Base-by-base conservation (phyloP, 2,797 vertebrate species). In the Dipus sagitta region DNA sequence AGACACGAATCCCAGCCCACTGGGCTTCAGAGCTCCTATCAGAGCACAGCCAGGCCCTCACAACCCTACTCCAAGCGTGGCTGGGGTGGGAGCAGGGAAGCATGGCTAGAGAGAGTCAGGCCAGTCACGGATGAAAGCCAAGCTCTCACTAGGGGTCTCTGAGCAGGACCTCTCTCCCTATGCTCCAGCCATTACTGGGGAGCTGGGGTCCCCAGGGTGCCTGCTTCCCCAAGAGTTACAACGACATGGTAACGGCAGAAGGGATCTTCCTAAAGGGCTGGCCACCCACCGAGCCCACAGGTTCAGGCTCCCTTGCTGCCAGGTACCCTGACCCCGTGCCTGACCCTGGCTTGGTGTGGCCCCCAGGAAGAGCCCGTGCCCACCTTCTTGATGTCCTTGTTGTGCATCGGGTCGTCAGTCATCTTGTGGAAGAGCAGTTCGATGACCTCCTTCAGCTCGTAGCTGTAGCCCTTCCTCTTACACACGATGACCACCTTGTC, bases 401-500 rank as follows among this genome's bases (percentile, higher is more conserved):
- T 99, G 98, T 99, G 99, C 98, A 98, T 99, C n/a, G 99, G 99
- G 97, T 99, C 99, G 0, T 99, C 99, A 0, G 99, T 99, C 99
- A 99, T 99, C 98, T 99, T 99, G 97, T 99, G 99, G 11, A 97
- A 98, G 75, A 99, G 98, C 82, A 99, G 99, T 93, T 99, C 99
- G 21, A 99, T 99, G 84, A 99, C 99, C 97, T 99, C 99, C 97
- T 99, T 99, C 94, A 99, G 98, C 98, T 99, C 99, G 0, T 99
- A 99, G 98, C 97, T 99, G 97, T 99, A 99, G 30, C 99, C 99
- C 98, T 99, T 99, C 97, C 99, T 98, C 97, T 99, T 99, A 98
- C 99, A 99, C 93, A 99, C 99, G 0, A 99, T 99, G 95, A 99
- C 99, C 96, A 99, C 99, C 98, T 99, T 99, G 97, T 99, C 99